These are phyloP conservation scores for Crotalus tigris DNA, from an alignment of 2,113 vertebrate species.

Conservation along the genomic window DNA sequence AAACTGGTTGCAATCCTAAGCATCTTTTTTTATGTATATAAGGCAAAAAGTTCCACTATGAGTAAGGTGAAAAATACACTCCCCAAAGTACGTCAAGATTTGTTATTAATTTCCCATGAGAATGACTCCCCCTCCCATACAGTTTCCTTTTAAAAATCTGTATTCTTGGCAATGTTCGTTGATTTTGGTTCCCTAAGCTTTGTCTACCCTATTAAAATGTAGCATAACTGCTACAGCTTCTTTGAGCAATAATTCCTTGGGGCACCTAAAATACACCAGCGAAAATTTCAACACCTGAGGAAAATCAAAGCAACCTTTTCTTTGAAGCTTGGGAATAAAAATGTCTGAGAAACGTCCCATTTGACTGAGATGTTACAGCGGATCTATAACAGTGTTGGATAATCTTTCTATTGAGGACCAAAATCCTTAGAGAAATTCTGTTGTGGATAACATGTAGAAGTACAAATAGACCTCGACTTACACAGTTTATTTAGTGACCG, in stretches of 20 bases:
- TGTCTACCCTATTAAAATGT: neutral
- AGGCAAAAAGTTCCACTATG: neutral
- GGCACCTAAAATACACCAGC: neutral
- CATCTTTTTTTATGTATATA: neutral
- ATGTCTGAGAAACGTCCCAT: neutral
- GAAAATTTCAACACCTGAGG: neutral
- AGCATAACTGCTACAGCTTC: neutral
- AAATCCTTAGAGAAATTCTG: neutral
- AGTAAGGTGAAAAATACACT: neutral
- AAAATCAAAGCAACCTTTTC: neutral
- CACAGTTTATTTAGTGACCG: no score
- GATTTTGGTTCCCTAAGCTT: neutral
- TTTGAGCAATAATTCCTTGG: no score
- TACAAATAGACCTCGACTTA: no score
- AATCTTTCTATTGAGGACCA: neutral
- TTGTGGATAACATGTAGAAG: neutral
- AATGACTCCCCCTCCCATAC: neutral
- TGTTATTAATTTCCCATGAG: neutral
- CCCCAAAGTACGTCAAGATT: neutral
- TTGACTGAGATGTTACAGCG: neutral
- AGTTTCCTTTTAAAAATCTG: neutral
- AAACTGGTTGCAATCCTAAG: neutral
- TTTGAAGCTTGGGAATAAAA: neutral
- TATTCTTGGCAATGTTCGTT: neutral
- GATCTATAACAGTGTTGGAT: neutral